Evolutionary conservation across 2,888 invertebrate genomes (phyloP).

Genomic region (Thecophora atra): DNA sequence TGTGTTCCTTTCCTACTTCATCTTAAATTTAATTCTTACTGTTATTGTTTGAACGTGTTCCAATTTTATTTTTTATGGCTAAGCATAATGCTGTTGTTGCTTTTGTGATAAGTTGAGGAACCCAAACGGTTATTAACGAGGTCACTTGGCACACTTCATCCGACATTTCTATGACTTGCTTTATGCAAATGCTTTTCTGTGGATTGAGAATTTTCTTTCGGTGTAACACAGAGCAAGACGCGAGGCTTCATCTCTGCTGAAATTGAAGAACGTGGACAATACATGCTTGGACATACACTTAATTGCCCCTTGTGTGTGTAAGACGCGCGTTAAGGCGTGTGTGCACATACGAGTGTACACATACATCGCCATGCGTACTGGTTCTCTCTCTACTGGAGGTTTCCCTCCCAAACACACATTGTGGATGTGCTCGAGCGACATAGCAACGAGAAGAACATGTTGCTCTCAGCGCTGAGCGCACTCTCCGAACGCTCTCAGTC

Average conservation of each 20-base stretch:
- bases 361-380: too few species aligned
- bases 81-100: too few species aligned
- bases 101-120: too few species aligned
- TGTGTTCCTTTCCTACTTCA: too few species aligned
- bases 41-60: too few species aligned
- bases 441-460: not conserved
- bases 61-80: too few species aligned
- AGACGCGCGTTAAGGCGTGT: conserved; percentile 20
- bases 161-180: too few species aligned
- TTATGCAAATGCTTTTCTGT: too few species aligned
- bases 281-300: conserved; percentile 31
- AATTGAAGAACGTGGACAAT: conserved; percentile 39
- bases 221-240: conserved; percentile 8
- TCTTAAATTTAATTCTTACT: too few species aligned
- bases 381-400: conserved; percentile 21
- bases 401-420: not conserved
- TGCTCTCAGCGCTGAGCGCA: not conserved
- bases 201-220: not conserved
- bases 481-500: conserved; percentile 5
- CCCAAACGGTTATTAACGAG: too few species aligned
- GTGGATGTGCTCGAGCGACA: not conserved
- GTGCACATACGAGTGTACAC: not conserved
- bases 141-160: too few species aligned
- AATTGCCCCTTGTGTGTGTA: conserved; percentile 32
- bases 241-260: conserved; percentile 9